Conservation (phyloP, 2,113 vertebrate species). For the Anseranas semipalmata region DNA sequence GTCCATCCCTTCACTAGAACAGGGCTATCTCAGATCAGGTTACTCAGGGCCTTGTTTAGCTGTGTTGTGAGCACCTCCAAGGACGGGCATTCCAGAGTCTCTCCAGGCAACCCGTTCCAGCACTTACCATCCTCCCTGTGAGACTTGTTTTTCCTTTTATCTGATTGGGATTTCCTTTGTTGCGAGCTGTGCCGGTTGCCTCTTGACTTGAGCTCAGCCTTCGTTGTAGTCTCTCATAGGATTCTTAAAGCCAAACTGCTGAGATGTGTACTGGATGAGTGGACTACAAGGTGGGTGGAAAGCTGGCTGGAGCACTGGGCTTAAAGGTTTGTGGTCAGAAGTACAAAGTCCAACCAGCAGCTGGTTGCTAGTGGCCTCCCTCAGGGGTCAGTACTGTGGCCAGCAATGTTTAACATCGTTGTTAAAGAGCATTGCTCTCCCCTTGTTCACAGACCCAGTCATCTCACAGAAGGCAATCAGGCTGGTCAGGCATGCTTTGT, state of each 20-base stretch:
- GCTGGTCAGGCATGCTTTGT: background rate
- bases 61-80: background rate
- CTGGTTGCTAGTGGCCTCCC: background rate
- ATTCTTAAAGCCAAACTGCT: background rate
- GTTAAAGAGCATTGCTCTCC: background rate
- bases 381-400: background rate
- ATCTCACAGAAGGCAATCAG: background rate
- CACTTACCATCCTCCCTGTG: background rate
- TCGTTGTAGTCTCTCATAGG: background rate
- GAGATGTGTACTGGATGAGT: background rate
- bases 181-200: background rate
- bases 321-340: background rate
- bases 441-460: background rate
- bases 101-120: background rate
- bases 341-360: background rate
- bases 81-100: background rate
- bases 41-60: background rate
- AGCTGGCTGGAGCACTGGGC: background rate
- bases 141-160: background rate
- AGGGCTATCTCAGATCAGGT: background rate
- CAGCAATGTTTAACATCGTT: background rate
- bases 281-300: background rate
- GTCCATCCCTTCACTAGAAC: background rate
- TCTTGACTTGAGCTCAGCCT: background rate
- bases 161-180: background rate